A percentile compares a stretch with the other conserved stretches of the same genome.
phyloP scores from a whole-genome alignment of 2,888 invertebrate genomes.

The Chirona hameri region DNA sequence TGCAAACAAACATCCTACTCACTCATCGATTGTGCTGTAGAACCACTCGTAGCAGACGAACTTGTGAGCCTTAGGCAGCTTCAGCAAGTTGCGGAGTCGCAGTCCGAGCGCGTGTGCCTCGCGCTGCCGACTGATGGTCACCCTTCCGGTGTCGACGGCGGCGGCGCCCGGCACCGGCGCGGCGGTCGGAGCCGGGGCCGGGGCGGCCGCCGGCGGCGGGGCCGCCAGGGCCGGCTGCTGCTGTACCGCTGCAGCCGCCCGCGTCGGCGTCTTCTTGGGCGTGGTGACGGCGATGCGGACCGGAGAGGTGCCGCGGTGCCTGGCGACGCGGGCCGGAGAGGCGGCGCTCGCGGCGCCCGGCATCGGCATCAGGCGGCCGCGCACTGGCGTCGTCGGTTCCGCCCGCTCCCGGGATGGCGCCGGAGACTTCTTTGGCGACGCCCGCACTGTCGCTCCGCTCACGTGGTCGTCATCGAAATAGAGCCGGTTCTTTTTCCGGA shows the following conservation, averaged over 20 bases:
- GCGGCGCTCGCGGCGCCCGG: constrained; percentile 39
- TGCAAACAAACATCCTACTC: constrained; percentile 43
- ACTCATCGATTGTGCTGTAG: constrained; percentile 93
- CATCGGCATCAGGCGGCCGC: not conserved
- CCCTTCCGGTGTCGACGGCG: no score
- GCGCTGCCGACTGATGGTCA: not conserved
- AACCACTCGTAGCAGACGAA: constrained; percentile 99
- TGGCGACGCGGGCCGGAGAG: constrained; percentile 31
- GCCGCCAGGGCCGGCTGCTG: constrained; percentile 4
- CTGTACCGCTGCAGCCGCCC: not conserved
- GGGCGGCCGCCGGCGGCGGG: not conserved
- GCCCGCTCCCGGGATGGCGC: constrained; percentile 58
- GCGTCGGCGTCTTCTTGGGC: constrained; percentile 1
- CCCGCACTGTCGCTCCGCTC: constrained; percentile 65
- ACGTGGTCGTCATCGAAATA: constrained; percentile 87
- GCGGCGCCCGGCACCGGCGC: not conserved
- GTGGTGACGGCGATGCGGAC: not conserved
- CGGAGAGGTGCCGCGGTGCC: not conserved
- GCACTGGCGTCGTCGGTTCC: constrained; percentile 37
- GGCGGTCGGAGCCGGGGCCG: not conserved
- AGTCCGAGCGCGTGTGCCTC: constrained; percentile 81
- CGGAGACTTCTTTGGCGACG: constrained; percentile 68
- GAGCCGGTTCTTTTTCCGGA: constrained; percentile 80
- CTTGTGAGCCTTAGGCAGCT: constrained; percentile 96
- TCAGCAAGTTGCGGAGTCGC: constrained; percentile 83